Evolutionary conservation across 2,888 invertebrate species (phyloP), one percentile per base, ranked within the genome.

Genomic region (Operophtera brumata): DNA sequence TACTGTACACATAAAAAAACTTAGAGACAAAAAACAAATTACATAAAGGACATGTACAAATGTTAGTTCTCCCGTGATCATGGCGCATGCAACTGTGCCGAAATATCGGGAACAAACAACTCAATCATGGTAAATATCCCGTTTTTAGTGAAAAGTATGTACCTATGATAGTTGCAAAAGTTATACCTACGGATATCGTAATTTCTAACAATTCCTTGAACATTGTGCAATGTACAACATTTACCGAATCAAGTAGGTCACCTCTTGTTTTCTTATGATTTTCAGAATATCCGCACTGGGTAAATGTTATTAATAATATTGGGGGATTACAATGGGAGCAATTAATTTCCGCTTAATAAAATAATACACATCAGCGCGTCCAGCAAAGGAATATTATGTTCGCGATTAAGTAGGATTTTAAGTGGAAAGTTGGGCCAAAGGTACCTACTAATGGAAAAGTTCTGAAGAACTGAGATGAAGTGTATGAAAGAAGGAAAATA

Each of bases 391-490:
- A 77, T 77, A 77, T 80, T 78, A 78, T 77, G 75, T 76, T 74
- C 77, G 55, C 75, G 72, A 81, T 81, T 79, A 81, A 81, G 78
- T 74, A 67, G 65, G 79, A 76, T 77, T 80, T 80, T 75, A 81
- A 82, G 83, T 80, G 70, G 64, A 62, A 83, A 84, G 82, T 83
- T 81, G 66, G 64, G 62, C 63, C 69, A 64, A 66, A 73, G 73
- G 80, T 75, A 67, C n/a, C n/a, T n/a, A n/a, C 72, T 80, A 81
- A 83, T 83, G 82, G 82, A 75, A 81, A 84, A 84, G 83, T 83
- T 81, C 59, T 57, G 59, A 52, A 48, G 65, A 69, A 73, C 74
- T 69, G 71, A 58, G 57, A 66, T 69, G 66, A 68, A 77, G 72
- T 71, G 68, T 71, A 68, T 70, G 67, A 72, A 69, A 68, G 67